phyloP scores from a whole-genome alignment of 2,888 invertebrate genomes.

The Leptinotarsa peninsularis region DNA sequence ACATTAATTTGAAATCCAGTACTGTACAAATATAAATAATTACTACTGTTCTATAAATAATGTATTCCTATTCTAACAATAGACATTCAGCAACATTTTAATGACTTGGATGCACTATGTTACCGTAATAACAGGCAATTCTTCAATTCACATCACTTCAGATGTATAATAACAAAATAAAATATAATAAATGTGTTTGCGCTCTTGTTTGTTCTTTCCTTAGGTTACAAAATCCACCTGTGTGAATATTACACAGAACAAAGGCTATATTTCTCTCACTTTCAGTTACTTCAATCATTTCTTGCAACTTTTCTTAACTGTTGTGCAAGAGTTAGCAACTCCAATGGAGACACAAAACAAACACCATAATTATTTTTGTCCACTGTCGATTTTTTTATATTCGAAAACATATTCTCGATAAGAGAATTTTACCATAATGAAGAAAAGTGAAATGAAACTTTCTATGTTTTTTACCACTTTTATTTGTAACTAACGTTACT shows the following conservation, averaged over 20 bases:
- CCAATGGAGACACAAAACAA: too few species aligned
- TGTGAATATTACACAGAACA: slow-evolving; percentile 30
- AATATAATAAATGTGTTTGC: slow-evolving; percentile 28
- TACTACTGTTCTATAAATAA: slow-evolving; percentile 13
- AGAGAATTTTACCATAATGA: too few species aligned
- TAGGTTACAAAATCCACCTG: slow-evolving; percentile 28
- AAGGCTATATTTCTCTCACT: slow-evolving; percentile 27
- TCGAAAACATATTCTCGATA: too few species aligned
- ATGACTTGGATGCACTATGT: slow-evolving; percentile 5
- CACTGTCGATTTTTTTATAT: too few species aligned
- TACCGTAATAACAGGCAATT: slow-evolving; percentile 28
- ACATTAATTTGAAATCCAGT: neutral
- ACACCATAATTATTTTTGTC: too few species aligned
- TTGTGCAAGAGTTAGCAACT: neutral
- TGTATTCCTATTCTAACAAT: slow-evolving; percentile 32
- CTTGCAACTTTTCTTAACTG: slow-evolving; percentile 5
- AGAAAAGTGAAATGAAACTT: too few species aligned
- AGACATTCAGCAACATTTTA: slow-evolving; percentile 24
- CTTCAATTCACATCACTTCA: slow-evolving; percentile 26
- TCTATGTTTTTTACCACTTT: too few species aligned
- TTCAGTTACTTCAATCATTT: neutral
- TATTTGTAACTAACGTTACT: too few species aligned
- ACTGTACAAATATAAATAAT: slow-evolving; percentile 5
- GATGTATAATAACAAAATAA: slow-evolving; percentile 26
- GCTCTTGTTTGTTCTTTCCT: slow-evolving; percentile 24